A percentile compares a stretch with the other conserved stretches of the same genome.
Conservation (phyloP, 2,113 vertebrate genomes). For the Pristiophorus japonicus region DNA sequence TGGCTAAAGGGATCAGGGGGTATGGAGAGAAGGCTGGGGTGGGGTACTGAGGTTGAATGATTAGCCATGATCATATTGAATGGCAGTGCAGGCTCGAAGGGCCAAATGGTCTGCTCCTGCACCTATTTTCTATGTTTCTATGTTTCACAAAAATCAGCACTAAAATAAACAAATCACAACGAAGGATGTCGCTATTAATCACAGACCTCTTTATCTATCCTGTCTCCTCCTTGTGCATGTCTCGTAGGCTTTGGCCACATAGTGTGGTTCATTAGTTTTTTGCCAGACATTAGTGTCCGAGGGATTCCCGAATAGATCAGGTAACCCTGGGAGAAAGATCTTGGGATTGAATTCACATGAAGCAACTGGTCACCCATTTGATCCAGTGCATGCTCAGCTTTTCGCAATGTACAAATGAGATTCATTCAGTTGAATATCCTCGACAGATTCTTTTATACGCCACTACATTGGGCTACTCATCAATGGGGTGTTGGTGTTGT, state of each 20-base stretch:
- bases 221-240: neutral
- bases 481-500: neutral
- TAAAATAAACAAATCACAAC: neutral
- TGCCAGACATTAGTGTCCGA: neutral
- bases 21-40: too few species aligned
- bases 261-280: neutral
- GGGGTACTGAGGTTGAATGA: too few species aligned
- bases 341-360: neutral
- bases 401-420: neutral
- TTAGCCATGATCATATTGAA: too few species aligned
- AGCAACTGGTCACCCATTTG: neutral
- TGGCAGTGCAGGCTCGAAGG: too few species aligned
- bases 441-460: neutral
- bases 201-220: neutral
- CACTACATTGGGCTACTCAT: neutral
- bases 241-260: neutral
- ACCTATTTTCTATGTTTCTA: too few species aligned
- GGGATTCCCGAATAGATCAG: neutral
- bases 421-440: neutral
- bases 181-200: neutral
- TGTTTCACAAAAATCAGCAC: too few species aligned
- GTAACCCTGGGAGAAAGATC: neutral
- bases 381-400: neutral
- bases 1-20: too few species aligned
- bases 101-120: too few species aligned